These are phyloP conservation scores for Pristionchus fissidentatus DNA, from an alignment of 2,888 invertebrate genomes.

Conservation along the genomic window DNA sequence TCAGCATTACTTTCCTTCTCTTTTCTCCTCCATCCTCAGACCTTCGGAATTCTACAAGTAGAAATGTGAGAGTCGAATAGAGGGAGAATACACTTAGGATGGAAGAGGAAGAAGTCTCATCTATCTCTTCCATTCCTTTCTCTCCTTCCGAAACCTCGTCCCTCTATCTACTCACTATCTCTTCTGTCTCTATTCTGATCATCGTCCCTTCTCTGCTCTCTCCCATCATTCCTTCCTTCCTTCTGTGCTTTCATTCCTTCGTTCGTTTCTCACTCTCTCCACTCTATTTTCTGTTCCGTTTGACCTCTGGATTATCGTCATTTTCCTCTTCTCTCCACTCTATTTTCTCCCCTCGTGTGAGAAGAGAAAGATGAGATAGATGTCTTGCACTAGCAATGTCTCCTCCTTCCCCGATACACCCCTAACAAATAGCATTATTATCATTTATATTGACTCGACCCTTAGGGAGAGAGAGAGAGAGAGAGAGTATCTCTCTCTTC, in stretches of 20 bases:
- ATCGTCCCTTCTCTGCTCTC: not conserved
- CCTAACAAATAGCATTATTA: constrained; percentile 29
- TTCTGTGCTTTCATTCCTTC: not conserved
- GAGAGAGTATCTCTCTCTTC: constrained; percentile 18
- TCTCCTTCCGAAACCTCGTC: constrained; percentile 7
- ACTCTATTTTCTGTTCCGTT: not conserved
- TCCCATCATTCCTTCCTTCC: constrained; percentile 10
- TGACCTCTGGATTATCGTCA: constrained; percentile 25
- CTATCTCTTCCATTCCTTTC: not conserved
- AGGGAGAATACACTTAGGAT: constrained; percentile 18
- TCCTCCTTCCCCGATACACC: not conserved
- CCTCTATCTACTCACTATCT: constrained; percentile 11
- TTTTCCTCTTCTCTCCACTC: not conserved
- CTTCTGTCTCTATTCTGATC: not conserved
- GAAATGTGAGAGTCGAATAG: constrained; percentile 17
- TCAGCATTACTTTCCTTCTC: not conserved
- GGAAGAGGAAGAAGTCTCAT: constrained; percentile 9
- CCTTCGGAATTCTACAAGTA: constrained; percentile 14
- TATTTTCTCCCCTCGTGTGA: not conserved
- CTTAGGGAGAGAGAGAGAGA: not conserved
- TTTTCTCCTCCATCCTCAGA: constrained; percentile 19
- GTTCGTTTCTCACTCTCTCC: not conserved
- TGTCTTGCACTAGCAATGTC: not conserved
- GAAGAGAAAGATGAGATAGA: no score
- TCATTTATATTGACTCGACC: constrained; percentile 40